These are phyloP conservation scores for Meloidogyne hapla DNA, from an alignment of 1,140 invertebrate genomes.

Conservation along the genomic window DNA sequence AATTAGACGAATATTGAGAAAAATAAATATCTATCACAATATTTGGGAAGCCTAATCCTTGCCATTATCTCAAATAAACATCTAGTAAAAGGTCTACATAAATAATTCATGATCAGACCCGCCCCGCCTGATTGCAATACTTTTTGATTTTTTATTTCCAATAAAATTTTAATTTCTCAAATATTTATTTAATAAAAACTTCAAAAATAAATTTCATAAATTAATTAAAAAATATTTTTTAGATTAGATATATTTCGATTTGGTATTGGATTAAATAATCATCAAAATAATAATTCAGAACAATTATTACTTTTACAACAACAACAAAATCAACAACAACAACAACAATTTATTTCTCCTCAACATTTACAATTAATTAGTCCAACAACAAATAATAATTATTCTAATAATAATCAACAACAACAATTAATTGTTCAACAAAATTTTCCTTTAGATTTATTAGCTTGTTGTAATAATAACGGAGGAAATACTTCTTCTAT, in stretches of 20 bases:
- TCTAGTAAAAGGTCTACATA: too few relatives aligned
- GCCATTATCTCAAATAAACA: too few relatives aligned
- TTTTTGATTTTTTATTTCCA: too few relatives aligned
- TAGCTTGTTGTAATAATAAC: not conserved
- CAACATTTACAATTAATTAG: not conserved
- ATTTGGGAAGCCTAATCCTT: too few relatives aligned
- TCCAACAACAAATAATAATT: not conserved
- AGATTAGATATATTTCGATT: slow-evolving; percentile 6
- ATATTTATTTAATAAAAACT: too few relatives aligned
- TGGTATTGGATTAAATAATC: not conserved
- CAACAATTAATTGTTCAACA: too few relatives aligned
- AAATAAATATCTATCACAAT: too few relatives aligned
- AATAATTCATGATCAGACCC: too few relatives aligned
- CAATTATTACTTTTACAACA: slow-evolving; percentile 6
- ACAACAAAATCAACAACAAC: not conserved
- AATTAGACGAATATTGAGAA: too few relatives aligned
- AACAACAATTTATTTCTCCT: not conserved
- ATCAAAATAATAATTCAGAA: not conserved
- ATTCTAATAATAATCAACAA: not conserved
- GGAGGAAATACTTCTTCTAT: not conserved
- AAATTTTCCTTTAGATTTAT: not conserved
- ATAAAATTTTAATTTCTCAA: too few relatives aligned
- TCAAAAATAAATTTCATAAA: not conserved
- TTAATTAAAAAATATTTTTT: not conserved
- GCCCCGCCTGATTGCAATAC: too few relatives aligned